Evolutionary conservation across 2,888 invertebrate genomes (phyloP).

Genomic region (Ferdinandea cuprea): DNA sequence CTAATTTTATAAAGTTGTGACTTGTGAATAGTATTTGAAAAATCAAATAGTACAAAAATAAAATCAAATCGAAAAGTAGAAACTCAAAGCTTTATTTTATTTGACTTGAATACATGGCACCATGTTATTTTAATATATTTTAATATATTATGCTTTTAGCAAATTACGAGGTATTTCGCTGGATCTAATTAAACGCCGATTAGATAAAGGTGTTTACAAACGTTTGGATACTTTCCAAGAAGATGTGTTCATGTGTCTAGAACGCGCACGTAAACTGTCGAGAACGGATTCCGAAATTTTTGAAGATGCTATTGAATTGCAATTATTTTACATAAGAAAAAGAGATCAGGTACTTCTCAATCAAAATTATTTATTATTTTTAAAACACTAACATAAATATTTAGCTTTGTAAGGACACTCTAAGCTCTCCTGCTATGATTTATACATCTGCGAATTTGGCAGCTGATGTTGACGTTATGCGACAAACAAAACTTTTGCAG

Average conservation of each 20-base stretch:
- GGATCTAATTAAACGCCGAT: conserved; percentile 95
- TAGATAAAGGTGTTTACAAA: conserved; percentile 96
- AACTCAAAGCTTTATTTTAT: too few species aligned
- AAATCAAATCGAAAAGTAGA: too few species aligned
- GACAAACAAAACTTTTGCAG: conserved; percentile 90
- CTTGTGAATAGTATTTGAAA: too few species aligned
- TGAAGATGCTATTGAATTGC: conserved; percentile 97
- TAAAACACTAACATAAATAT: conserved; percentile 64
- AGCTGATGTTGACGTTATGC: conserved; percentile 89
- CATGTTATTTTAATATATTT: neutral
- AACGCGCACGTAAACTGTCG: conserved; percentile 93
- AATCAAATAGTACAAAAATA: too few species aligned
- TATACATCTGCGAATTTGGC: conserved; percentile 91
- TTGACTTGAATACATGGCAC: too few species aligned
- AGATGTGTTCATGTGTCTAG: conserved; percentile 96
- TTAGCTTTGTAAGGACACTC: conserved; percentile 89
- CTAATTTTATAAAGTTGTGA: too few species aligned
- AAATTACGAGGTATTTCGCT: conserved; percentile 93
- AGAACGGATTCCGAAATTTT: conserved; percentile 97
- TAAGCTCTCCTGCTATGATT: conserved; percentile 93
- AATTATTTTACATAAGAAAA: conserved; percentile 93
- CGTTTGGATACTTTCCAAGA: conserved; percentile 97
- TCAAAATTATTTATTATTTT: neutral
- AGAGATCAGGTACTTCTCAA: conserved; percentile 84
- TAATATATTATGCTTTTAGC: conserved; percentile 66